Evolutionary conservation across 2,797 vertebrate species (phyloP), one percentile per base, ranked within the genome.

Genomic region (Neosilurus hyrtlii): DNA sequence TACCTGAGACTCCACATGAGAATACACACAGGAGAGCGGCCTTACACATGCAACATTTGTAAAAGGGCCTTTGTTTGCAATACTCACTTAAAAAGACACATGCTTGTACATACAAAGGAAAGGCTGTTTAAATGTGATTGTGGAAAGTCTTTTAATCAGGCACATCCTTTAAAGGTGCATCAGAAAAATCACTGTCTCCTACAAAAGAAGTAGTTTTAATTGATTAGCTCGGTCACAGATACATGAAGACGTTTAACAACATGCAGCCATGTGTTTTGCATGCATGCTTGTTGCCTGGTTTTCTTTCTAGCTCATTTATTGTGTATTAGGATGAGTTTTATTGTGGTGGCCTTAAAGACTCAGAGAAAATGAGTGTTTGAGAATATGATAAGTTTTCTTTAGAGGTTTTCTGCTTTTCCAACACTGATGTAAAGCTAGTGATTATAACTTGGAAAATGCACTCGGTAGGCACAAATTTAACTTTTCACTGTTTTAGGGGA

Each of bases 11-110:
- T 73, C 30, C 89, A 90, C 80, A 76, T 82, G 86, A 82, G 87
- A 12, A 87, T 79, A 56, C 89, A 89, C 77, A 86, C 88, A 11
- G 87, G 86, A 24, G 89, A 89, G 81, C 35, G 82, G 9, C 86
- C 88, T 3, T 89, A 89, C 54, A 65, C 49, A 0, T 90, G 89
- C 74, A 62, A 82, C 9, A 51, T 81, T 70, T 90, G 89, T 43
- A 79, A 77, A 0, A 86, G 84, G 26, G 75, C 79, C 61, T 90
- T 89, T 73, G 77, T 81, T 26, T 75, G 79, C 66, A 85, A 82
- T 9, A 86, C 85, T 15, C 85, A 84, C 16, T 86, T 88, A 49
- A 88, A 86, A 65, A 86, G 86, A 59, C 89, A 89, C 77, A 82
- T 82, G 78, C 76, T 86, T 20, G 85, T 85, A 43, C 88, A 89